phyloP scores from a whole-genome alignment of 2,797 vertebrate species.

The Neostethus bicornis region DNA sequence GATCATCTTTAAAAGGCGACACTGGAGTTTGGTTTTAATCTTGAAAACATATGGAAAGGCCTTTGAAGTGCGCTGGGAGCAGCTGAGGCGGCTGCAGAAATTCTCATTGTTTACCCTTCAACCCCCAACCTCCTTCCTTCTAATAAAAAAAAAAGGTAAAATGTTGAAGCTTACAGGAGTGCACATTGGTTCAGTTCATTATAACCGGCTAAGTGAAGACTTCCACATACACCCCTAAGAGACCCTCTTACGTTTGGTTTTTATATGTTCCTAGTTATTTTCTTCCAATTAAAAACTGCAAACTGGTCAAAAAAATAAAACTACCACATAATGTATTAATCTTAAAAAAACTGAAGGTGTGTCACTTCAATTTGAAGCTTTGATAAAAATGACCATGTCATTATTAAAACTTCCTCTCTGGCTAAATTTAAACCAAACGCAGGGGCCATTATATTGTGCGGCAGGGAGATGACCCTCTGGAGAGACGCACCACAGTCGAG shows the following conservation, averaged over 20 bases:
- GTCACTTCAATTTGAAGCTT: constrained; percentile 37
- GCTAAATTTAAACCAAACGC: constrained; percentile 74
- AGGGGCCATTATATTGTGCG: constrained; percentile 60
- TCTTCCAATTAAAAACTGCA: constrained; percentile 43
- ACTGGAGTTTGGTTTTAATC: constrained; percentile 63
- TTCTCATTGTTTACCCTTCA: constrained; percentile 79
- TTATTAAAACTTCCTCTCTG: constrained; percentile 68
- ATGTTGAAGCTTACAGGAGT: constrained; percentile 62
- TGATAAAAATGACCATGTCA: constrained; percentile 67
- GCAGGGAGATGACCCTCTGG: constrained; percentile 59
- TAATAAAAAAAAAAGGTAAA: constrained; percentile 66
- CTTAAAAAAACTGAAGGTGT: constrained; percentile 52
- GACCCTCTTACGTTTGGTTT: constrained; percentile 47
- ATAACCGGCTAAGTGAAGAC: constrained; percentile 73
- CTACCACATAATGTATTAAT: constrained; percentile 28
- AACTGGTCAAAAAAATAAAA: constrained; percentile 47
- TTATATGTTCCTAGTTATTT: constrained; percentile 49
- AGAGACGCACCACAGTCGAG: constrained; percentile 50
- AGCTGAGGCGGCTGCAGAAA: constrained; percentile 64
- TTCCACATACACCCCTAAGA: constrained; percentile 55
- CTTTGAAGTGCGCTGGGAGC: constrained; percentile 72
- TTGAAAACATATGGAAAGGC: constrained; percentile 75
- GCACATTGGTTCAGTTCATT: constrained; percentile 78
- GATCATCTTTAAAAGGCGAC: constrained; percentile 52
- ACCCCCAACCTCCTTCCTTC: constrained; percentile 67